phyloP scores from a whole-genome alignment of 2,113 vertebrate species.

The Ctenodactylus gundi region DNA sequence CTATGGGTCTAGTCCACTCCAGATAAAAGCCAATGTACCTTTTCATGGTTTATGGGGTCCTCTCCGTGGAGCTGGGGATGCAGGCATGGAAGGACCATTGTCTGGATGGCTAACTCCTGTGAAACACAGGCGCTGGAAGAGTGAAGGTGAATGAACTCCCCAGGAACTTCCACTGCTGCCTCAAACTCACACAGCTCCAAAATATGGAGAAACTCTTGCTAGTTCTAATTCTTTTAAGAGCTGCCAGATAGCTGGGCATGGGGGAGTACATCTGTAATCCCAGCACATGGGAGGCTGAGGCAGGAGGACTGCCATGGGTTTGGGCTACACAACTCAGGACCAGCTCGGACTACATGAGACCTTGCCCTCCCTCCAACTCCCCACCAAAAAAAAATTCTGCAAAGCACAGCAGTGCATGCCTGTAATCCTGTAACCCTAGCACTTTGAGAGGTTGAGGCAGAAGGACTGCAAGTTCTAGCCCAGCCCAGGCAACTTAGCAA shows the following conservation, averaged over 20 bases:
- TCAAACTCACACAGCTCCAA: background rate
- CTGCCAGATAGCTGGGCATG: background rate
- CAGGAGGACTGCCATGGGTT: background rate
- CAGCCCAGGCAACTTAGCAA: background rate
- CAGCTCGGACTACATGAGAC: too few relatives aligned
- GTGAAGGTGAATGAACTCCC: background rate
- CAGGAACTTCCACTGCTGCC: background rate
- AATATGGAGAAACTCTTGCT: background rate
- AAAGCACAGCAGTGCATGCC: too few relatives aligned
- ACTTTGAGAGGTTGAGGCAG: background rate
- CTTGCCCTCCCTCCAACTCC: too few relatives aligned
- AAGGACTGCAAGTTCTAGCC: background rate
- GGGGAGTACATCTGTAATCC: background rate
- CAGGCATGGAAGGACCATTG: background rate
- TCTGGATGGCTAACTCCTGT: background rate
- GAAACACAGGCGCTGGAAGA: background rate
- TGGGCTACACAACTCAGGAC: too few relatives aligned
- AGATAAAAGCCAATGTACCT: constrained; percentile 66
- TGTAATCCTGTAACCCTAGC: background rate
- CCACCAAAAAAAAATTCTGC: too few relatives aligned
- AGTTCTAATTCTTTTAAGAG: background rate
- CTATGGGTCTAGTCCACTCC: constrained; percentile 3
- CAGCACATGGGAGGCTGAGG: background rate
- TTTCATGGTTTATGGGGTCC: constrained; percentile 60
- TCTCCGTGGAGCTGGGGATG: constrained; percentile 20